Evolutionary conservation across 1,140 invertebrate species (phyloP), one percentile per base, ranked within the genome.

Genomic region (Procambarus clarkii): DNA sequence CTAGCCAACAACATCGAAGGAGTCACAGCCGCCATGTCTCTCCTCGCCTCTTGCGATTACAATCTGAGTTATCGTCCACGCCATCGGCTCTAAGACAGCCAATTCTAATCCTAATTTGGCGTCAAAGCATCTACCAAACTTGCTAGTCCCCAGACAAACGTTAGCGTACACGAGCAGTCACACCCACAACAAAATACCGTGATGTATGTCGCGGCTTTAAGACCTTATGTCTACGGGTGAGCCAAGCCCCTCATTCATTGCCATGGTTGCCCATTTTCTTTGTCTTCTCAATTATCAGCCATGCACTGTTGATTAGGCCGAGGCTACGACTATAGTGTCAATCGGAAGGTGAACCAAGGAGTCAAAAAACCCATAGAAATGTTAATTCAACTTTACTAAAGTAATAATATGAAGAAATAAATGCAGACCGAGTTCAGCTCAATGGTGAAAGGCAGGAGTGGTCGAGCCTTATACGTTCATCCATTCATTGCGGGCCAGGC

Each of bases 61-160:
- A 74, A 34, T 74, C 69, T 9, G 5, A 34, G n/a, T 8, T 74
- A 74, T 74, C 69, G 5, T 74, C 69, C 24, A 9, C 4, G 69
- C 69, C 69, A 74, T 74, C 69, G 21, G 8, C 24, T 11, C n/a
- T 9, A 3, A 69, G n/a, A 34, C n/a, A 34, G 24, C 5, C n/a
- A 74, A 74, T 74, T 34, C 69, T 74, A 5, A 9, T 34, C 69
- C 69, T 74, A 74, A 74, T 74, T 74, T 74, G 69, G 69, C 24
- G 34, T 34, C n/a, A 74, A 74, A 74, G 24, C 69, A 11, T 34
- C 24, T 34, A 15, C n/a, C n/a, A 74, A 21, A 74, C 69, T 34
- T 34, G 69, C 69, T 5, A 34, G 34, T 74, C 69, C 69, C 24
- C n/a, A 34, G 69, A 74, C n/a, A 34, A 74, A 34, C 34, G 69